Base-by-base conservation (phyloP, 2,888 invertebrate species). In the Yponomeuta sedellus region DNA sequence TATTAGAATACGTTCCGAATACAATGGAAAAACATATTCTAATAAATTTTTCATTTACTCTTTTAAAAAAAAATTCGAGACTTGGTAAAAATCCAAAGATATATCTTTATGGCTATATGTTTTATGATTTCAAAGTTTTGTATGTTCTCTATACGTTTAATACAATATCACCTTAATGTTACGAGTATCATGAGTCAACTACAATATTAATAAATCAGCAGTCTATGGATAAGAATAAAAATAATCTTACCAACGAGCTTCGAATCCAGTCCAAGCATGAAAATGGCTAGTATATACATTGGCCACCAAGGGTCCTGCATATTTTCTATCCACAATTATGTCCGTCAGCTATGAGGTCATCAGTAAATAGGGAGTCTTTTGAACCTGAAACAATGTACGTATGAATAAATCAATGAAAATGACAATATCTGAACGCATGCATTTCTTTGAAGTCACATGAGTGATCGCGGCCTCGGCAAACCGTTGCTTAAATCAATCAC, bases 261-360 rank as follows among this genome's bases (percentile, higher is more conserved):
- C 1, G 88, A 88, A 72, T 90, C 88, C 16, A 88, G 79, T 64
- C 88, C 86, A 61, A 90, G 73, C 83, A 88, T 86, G 69, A 88
- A 86, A 70, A 90, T 77, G 66, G 81, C 83, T 25, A 89, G 75
- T 70, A 89, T 71, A 71, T 82, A 86, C 73, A 85, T 73, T 64
- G 83, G 79, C 83, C 84, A 84, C 77, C 81, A 85, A 71, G 83
- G 79, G 69, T 86, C 77, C 81, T 82, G 85, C 89, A 88, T 88
- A 83, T 83, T 87, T 86, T 71, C 67, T 69, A 69, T 52, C 70
- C 69, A 69, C 73, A 66, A 65, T 68, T 8, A 6, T n/a, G 67
- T 69, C 68, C 40, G 67, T 70, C 67, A 67, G 66, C 66, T 68
- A 69, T 67, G 62, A 66, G 44, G 44, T 52, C 16, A 12, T 62